Percentiles rank a stretch among this genome's conserved stretches.
These are phyloP conservation scores for Crocuta crocuta DNA, from an alignment of 2,113 vertebrate species.

Conservation along the genomic window DNA sequence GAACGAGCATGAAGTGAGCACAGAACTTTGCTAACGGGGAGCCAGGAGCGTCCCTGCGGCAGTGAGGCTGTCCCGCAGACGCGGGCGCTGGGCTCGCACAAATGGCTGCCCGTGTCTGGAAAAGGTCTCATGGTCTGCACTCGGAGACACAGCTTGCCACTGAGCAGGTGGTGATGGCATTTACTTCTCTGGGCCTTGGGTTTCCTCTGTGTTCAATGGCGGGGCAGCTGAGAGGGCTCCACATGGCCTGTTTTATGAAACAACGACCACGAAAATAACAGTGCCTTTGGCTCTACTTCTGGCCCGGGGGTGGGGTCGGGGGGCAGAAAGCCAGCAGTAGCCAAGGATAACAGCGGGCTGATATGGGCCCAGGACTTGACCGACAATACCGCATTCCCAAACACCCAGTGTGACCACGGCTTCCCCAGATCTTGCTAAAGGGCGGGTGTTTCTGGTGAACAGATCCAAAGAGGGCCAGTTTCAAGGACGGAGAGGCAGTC, in stretches of 20 bases:
- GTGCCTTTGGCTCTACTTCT: neutral
- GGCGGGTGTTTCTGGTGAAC: neutral
- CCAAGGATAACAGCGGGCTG: neutral
- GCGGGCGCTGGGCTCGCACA: neutral
- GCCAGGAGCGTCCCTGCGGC: neutral
- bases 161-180: neutral
- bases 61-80: fast-evolving
- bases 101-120: neutral
- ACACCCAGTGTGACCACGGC: neutral
- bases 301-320: neutral
- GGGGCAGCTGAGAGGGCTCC: neutral
- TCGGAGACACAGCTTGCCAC: neutral
- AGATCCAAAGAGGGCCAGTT: neutral
- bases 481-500: neutral
- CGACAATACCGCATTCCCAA: neutral
- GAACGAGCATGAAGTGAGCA: neutral
- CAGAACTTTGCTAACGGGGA: neutral
- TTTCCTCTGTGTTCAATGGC: neutral
- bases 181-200: neutral
- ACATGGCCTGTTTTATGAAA: neutral
- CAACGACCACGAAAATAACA: neutral
- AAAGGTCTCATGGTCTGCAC: neutral
- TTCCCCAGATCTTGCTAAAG: neutral
- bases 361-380: neutral
- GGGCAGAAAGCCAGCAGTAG: neutral